Evolutionary conservation across 2,113 vertebrate species (phyloP), one percentile per base, ranked within the genome.

Genomic region (Apteryx owenii): DNA sequence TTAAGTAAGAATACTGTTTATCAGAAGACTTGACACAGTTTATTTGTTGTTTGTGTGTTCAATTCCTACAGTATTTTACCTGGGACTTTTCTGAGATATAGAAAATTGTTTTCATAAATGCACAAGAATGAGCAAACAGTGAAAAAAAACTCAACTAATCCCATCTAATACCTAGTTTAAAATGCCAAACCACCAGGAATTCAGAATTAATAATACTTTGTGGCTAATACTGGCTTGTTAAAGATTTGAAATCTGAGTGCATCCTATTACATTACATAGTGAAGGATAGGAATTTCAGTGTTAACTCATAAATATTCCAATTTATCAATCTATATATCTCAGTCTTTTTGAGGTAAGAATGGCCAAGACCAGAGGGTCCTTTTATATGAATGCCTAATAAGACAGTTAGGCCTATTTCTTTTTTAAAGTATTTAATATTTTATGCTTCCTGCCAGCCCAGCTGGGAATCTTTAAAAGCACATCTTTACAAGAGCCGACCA

Each of bases 401-500:
- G 66, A 44, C 62, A 80, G 65, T 88, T 88, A 70, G 36, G 25
- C 44, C 73, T 93, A 54, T 93, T 93, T 93, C 54, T 51, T 83
- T 90, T 54, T 66, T n/a, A 88, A 91, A 83, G 25, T 44, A 80
- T 88, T 85, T 78, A 95, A 80, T 95, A 91, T 85, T 95, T 96
- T 68, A 89, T 82, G 53, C 21, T 51, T 85, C 61, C 36, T 94
- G 48, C 46, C 36, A 89, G 64, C 36, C 64, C 94, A 93, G 75
- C 68, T 95, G 85, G 26, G 73, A 73, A 28, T 92, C 66, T 68
- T 53, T 85, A 85, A 89, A 91, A 91, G 58, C 66, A 38, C 18
- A 31, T 85, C 50, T 81, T 94, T 84, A 73, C 68, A 85, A 64
- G 50, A 83, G 44, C 60, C 80, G 62, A 90, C 50, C 64, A 83